Base-by-base conservation (phyloP, 2,113 vertebrate species). In the Alethe castanea region DNA sequence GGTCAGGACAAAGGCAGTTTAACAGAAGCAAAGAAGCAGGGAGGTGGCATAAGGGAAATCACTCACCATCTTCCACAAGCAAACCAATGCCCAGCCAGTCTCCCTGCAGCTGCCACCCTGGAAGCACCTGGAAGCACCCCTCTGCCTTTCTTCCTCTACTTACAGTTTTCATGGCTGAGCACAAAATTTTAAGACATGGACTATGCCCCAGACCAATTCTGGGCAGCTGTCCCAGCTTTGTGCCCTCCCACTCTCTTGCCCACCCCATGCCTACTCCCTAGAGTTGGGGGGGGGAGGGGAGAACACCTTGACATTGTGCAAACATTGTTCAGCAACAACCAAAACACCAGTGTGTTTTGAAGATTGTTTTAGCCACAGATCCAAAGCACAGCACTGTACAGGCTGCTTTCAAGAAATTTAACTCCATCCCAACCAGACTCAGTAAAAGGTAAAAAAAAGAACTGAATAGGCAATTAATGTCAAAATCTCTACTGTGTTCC, bases 251-350 rank as follows among this genome's bases (percentile, higher is more conserved):
- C 0, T 8, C 67, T 60, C 42, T 45, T 69, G 45, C 45, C 18
- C 29, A 70, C 7, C 25, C 19, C 40, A 44, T 2, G 4, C 3
- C 38, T 52, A 61, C 12, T 62, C 53, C 50, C 14, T 29, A 40
- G 12, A 80, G 29, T 0, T 0, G 64, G 19, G 17, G 0, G 9
- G 1, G 1, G 4, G 26, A 2, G 4, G 6, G 5, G 14, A 81
- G 22, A 44, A 88, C 67, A 62, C 14, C 25, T 54, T 52, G 40
- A 23, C 7, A 24, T 13, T 35, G 48, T 67, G 33, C 31, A 82
- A 79, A 66, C 9, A 19, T 29, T 45, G 25, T 7, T 48, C 48
- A 76, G 23, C 36, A 86, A 82, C 26, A 76, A 65, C 14, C 18
- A 36, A 48, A 80, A 71, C 35, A 80, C 6, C 40, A 22, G 7